Evolutionary conservation across 2,797 vertebrate genomes (phyloP), one percentile per base, ranked within the genome.

Genomic region (Microchirus variegatus): DNA sequence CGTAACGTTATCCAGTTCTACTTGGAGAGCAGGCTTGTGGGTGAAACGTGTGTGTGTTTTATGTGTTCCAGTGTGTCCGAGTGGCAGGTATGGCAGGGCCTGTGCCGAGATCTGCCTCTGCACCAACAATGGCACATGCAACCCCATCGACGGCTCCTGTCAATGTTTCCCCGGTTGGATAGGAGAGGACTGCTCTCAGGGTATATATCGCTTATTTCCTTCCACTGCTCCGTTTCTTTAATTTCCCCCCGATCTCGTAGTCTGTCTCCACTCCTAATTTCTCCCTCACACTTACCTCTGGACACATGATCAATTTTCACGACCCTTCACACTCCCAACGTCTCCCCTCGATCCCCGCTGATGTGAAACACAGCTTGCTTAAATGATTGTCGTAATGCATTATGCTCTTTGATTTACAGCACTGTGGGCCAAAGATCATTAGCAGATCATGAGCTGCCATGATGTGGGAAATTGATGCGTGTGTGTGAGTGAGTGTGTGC

Each of bases 111-210:
- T 92, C 69, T 99, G 98, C 42, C 83, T 92, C 80, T 99, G 98
- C 86, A 95, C 95, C 16, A 98, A 98, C 93, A 99, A 99, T 0
- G 95, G 96, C 59, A 98, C 98, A 47, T 99, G 98, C 89, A 99
- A 95, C 67, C 96, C 97, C 42, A 95, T 96, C 0, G 98, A 99
- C 2, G 98, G 98, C 17, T 96, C 96, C 2, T 99, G 98, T 78
- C 98, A 98, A 63, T 99, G 98, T 46, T 95, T 95, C 56, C 95
- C 98, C 0, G 98, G 98, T 43, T 99, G 98, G 98, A 97, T 97
- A 9, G 96, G 96, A 76, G 93, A 87, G 1, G 96, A 99, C 87
- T 99, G 98, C 84, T 97, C 97, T 42, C 97, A 97, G 77, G 93
- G 98, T 99, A n/a, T n/a, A n/a, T n/a, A 69, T 66, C 52, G 41